Evolutionary conservation across 1,140 invertebrate species (phyloP), one percentile per base, ranked within the genome.

Genomic region (Orchesella cincta): DNA sequence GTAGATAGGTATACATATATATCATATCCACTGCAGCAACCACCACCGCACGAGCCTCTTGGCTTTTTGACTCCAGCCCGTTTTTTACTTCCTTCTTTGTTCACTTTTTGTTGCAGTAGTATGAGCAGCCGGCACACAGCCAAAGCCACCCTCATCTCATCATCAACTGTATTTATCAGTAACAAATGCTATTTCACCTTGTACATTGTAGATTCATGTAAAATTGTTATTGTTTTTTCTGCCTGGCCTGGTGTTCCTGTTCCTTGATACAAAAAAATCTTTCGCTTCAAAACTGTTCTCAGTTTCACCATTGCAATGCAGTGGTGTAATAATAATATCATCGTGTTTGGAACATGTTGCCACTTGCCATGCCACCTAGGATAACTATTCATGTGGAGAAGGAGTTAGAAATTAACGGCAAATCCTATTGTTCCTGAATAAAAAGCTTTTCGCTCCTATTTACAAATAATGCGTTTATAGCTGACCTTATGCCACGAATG

Each of bases 71-170:
- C 26, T 67, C 62, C 62, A 5, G 12, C 12, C 12, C 14, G 12
- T 57, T 57, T 67, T 33, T 67, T 67, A 67, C 62, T 67, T 67
- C 62, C 62, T 67, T 46, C 8, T 33, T 5, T 67, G 62, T 8
- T 12, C 29, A 67, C 29, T 31, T 67, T 31, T 29, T 67, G 26
- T 67, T 67, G 62, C n/a, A 33, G 33, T 26, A 67, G 33, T 31
- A 29, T 67, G 54, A 33, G 28, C 62, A 67, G 62, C 62, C 62
- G 62, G 62, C 31, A 31, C n/a, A 33, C 62, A 67, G 62, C 62
- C 54, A 57, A 46, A 67, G 23, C 26, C 62, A 67, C 62, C 62
- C 62, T 67, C 62, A 67, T n/a, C n/a, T 67, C 62, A 67, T 33
- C 8, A 67, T 33, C 62, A 33, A 29, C 62, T 3, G 26, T 18